Evolutionary conservation across 92 coral and sea anemone species (phyloP), one percentile per base, ranked within the genome.

Genomic region (Epizoanthus rinbou): DNA sequence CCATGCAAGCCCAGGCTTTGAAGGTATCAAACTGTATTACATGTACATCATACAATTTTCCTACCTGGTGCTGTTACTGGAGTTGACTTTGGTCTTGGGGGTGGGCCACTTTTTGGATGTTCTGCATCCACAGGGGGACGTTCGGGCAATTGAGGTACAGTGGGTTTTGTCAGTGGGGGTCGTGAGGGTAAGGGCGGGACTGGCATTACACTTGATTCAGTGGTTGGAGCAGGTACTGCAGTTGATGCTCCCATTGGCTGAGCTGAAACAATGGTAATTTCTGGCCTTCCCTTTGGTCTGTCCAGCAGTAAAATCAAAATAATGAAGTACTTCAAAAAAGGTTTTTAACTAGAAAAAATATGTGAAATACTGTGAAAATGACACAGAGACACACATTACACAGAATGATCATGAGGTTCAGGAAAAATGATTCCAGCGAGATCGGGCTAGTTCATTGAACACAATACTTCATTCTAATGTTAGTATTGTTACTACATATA

Each of bases 241-340:
- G 84, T 86, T 19, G 90, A 43, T 31, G 91, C 19, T 73, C 82
- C 87, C 94, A 93, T 88, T 53, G 98, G 98, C 67, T 90, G 93
- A n/a, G 98, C 95, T 28, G 98, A 91, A 23, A 91, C 79, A 16
- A 93, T 88, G 62, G 90, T 85, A 39, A 95, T 95, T 87, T 91
- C 98, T 28, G 95, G 98, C 21, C 96, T 88, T 28, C 98, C 92
- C 37, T 88, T 87, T 2, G 88, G n/a, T 65, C 97, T 93, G 31
- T 78, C 47, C 45, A 75, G 28, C 14, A 50, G 14, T 13, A 50
- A 50, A 50, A 50, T 47, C 13, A 50, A 50, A 28, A 28, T 0
- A 0, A 28, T 28, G 0, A 28, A 9, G 54, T 50, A 50, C 15
- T 50, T 50, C 14, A 0, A 28, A 50, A 50, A 1, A 13, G 13